Evolutionary conservation across 2,113 vertebrate species (phyloP).

Genomic region (Ammodytes dubius): DNA sequence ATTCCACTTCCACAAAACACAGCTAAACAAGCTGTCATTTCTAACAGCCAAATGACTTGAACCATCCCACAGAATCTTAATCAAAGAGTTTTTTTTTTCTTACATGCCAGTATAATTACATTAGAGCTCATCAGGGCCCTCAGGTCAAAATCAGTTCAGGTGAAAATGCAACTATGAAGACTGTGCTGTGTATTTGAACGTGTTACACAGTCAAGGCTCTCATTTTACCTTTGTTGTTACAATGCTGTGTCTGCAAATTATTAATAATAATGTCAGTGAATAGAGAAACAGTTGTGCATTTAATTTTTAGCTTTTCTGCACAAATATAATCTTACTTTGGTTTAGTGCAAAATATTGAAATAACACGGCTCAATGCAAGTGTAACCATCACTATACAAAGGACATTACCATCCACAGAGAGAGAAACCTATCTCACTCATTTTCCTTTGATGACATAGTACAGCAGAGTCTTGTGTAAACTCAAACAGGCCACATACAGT

Average conservation of each 20-base stretch:
- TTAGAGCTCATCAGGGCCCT: conserved; percentile 13
- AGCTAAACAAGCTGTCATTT: conserved; percentile 1
- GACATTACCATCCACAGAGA: not conserved
- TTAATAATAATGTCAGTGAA: not conserved
- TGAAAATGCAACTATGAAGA: conserved; percentile 1
- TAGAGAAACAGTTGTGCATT: not conserved
- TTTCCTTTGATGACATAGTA: conserved; percentile 7
- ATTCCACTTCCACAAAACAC: not conserved
- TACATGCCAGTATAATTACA: conserved; percentile 30
- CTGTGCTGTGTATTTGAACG: too few relatives aligned
- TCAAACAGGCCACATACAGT: not conserved
- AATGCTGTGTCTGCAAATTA: not conserved
- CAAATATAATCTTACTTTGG: not conserved
- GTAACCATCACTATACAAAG: not conserved
- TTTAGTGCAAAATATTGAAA: not conserved
- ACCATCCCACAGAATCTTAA: conserved; percentile 15
- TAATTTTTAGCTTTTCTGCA: conserved; percentile 26
- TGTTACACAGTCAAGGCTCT: not conserved
- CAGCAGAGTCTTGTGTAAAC: not conserved
- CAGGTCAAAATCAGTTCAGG: conserved; percentile 33
- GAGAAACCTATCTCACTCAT: not conserved
- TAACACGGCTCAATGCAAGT: not conserved
- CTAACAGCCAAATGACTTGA: conserved; percentile 25
- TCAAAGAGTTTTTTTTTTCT: conserved; percentile 6
- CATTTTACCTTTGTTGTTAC: conserved; percentile 7